A percentile compares a stretch with the other conserved stretches of the same genome.
These are phyloP conservation scores for Drosophila subquinaria DNA, from an alignment of 2,888 invertebrate genomes.

Conservation along the genomic window DNA sequence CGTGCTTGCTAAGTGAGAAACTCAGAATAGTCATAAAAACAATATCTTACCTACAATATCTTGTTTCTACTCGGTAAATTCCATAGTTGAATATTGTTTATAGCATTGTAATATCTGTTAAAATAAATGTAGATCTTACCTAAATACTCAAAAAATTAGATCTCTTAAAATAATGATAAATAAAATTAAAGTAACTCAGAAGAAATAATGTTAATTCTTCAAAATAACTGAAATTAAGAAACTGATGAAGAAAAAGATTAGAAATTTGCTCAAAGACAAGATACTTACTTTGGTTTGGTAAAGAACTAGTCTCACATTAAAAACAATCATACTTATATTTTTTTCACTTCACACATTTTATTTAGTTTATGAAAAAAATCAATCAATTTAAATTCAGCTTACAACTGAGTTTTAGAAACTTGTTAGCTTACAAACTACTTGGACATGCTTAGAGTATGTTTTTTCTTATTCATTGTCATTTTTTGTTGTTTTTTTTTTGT, in stretches of 20 bases:
- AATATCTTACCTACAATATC: not conserved
- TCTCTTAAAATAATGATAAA: no score
- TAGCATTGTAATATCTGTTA: no score
- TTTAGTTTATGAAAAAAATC: conserved; percentile 21
- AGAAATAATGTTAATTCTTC: no score
- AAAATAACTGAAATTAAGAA: no score
- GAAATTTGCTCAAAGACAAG: no score
- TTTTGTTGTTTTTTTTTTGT: not conserved
- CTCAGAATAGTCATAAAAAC: not conserved
- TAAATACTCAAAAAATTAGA: no score
- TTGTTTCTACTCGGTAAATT: no score
- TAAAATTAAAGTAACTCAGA: no score
- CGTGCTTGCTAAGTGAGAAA: not conserved
- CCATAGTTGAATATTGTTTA: no score
- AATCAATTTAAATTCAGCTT: conserved; percentile 30
- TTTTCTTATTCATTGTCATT: conserved; percentile 12
- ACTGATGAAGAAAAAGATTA: no score
- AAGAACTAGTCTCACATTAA: not conserved
- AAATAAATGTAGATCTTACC: no score
- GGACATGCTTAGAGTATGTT: conserved; percentile 73
- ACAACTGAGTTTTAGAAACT: conserved; percentile 68
- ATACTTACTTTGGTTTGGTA: not conserved
- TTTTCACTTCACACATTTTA: conserved; percentile 18
- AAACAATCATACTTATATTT: not conserved
- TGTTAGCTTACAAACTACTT: conserved; percentile 44